Conservation (phyloP, 1,140 invertebrate species). For the Sogatella furcifera region DNA sequence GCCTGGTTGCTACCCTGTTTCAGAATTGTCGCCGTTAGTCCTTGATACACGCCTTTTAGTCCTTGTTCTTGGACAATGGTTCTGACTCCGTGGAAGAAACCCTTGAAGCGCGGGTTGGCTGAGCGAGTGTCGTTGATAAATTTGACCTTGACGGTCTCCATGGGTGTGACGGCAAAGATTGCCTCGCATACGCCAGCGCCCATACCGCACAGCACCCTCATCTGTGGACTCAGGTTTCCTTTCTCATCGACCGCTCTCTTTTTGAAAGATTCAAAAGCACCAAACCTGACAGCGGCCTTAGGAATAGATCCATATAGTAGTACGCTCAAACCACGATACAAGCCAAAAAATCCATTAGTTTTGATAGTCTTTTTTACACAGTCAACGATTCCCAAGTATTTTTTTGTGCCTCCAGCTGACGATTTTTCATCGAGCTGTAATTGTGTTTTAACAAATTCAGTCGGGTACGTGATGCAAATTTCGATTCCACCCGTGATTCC, state of each 20-base stretch:
- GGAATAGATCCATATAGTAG: slow-evolving; percentile 94
- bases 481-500: slow-evolving; percentile 91
- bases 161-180: slow-evolving; percentile 93
- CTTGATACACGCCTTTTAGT: slow-evolving; percentile 86
- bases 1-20: slow-evolving; percentile 99
- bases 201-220: slow-evolving; percentile 80
- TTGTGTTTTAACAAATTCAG: slow-evolving; percentile 99
- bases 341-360: slow-evolving; percentile 76
- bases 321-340: slow-evolving; percentile 93
- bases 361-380: slow-evolving; percentile 91
- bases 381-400: slow-evolving; percentile 83
- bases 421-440: slow-evolving; percentile 93
- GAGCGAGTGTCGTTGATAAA: slow-evolving; percentile 97
- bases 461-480: slow-evolving; percentile 98
- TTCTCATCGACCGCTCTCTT: slow-evolving; percentile 58
- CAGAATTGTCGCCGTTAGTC: slow-evolving; percentile 87
- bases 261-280: slow-evolving; percentile 93
- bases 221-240: slow-evolving; percentile 66
- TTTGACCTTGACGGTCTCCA: slow-evolving; percentile 99
- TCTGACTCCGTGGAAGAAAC: slow-evolving; percentile 88
- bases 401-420: slow-evolving; percentile 43
- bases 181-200: slow-evolving; percentile 93
- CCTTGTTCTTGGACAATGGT: slow-evolving; percentile 81
- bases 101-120: slow-evolving; percentile 79
- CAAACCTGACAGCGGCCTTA: slow-evolving; percentile 89